Evolutionary conservation across 2,888 invertebrate species (phyloP).

Genomic region (Habroteleia sp.): DNA sequence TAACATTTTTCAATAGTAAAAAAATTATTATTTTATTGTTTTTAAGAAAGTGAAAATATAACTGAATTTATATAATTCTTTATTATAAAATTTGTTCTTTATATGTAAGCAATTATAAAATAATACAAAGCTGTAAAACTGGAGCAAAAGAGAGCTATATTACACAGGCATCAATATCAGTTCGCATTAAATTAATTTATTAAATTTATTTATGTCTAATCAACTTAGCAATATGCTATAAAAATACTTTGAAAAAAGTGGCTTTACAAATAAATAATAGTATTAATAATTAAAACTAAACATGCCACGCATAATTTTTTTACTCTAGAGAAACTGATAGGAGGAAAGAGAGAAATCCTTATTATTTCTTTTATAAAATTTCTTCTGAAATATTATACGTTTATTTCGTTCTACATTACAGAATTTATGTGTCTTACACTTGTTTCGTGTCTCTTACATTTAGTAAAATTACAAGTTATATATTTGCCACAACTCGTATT

Average conservation of each 20-base stretch:
- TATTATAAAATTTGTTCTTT: neutral
- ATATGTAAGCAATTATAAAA: constrained; percentile 4
- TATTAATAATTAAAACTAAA: constrained; percentile 13
- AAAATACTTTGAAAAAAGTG: constrained; percentile 18
- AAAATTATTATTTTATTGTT: too few relatives aligned
- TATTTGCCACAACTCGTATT: constrained; percentile 31
- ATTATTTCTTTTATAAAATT: constrained; percentile 22
- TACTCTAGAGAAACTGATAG: too few relatives aligned
- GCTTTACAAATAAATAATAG: constrained; percentile 3
- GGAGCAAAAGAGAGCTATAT: constrained; percentile 19
- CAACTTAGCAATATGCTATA: constrained; percentile 9
- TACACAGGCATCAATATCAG: constrained; percentile 13
- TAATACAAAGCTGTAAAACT: constrained; percentile 13
- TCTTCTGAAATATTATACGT: constrained; percentile 27
- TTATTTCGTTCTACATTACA: constrained; percentile 42
- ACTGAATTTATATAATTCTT: too few relatives aligned
- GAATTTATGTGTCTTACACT: constrained; percentile 57
- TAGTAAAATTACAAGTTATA: constrained; percentile 52
- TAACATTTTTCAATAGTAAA: too few relatives aligned
- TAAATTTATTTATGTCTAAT: constrained; percentile 16
- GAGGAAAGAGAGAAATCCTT: too few relatives aligned
- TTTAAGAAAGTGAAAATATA: too few relatives aligned
- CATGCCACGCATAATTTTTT: constrained; percentile 1
- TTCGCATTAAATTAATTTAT: constrained; percentile 18
- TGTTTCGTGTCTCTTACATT: constrained; percentile 45